A percentile compares a stretch with the other conserved stretches of the same genome.
phyloP scores from a whole-genome alignment of 2,888 invertebrate species.

The Amphimallon solstitiale region DNA sequence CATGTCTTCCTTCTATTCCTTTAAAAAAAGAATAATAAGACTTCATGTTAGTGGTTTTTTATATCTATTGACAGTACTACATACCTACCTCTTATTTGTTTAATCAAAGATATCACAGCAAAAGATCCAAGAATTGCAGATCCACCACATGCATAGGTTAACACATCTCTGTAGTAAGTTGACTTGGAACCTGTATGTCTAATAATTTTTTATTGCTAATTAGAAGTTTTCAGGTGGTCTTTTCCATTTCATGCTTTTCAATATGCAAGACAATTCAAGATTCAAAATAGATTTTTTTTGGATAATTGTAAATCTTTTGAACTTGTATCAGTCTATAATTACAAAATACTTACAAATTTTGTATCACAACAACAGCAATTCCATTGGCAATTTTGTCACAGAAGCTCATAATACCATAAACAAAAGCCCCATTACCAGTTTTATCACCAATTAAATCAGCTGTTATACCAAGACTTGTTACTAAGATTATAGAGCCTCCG shows the following conservation, averaged over 20 bases:
- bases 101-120: constrained; percentile 56
- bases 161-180: constrained; percentile 67
- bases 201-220: too few species aligned
- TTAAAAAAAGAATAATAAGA: constrained; percentile 15
- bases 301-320: too few species aligned
- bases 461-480: constrained; percentile 86
- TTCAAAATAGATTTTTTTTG: too few species aligned
- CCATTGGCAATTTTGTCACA: constrained; percentile 92
- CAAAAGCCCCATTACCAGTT: constrained; percentile 88
- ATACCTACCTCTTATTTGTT: constrained; percentile 50
- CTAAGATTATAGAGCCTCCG: constrained; percentile 84
- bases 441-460: constrained; percentile 87
- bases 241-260: too few species aligned
- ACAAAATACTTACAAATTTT: constrained; percentile 78
- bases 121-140: constrained; percentile 66
- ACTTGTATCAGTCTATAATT: too few species aligned
- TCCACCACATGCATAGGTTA: constrained; percentile 68
- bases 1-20: constrained; percentile 17
- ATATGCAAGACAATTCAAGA: too few species aligned
- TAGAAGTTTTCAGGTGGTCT: too few species aligned
- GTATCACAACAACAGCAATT: constrained; percentile 82
- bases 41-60: background rate
- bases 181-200: constrained; percentile 63
- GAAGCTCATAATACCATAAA: constrained; percentile 94
- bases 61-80: background rate